Conservation (phyloP, 2,888 invertebrate genomes). For the Leucoptera coffeella region DNA sequence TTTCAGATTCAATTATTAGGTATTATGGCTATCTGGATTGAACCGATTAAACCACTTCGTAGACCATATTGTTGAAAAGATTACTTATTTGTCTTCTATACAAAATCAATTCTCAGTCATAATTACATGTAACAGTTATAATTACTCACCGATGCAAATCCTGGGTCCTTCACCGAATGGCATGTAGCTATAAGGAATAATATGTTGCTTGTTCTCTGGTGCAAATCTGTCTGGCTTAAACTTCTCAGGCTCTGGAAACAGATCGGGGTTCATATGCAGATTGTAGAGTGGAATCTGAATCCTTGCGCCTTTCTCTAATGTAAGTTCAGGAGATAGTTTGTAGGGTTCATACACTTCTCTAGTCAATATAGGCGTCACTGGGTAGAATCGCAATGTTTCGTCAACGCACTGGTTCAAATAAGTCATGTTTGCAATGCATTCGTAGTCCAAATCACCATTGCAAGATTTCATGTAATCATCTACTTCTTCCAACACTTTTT, state of each 20-base stretch:
- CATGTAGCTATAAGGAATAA: slow-evolving; percentile 21
- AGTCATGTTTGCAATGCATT: slow-evolving; percentile 15
- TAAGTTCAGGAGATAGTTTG: slow-evolving; percentile 16
- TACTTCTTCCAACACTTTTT: slow-evolving; percentile 13
- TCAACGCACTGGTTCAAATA: slow-evolving; percentile 17
- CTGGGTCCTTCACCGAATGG: slow-evolving; percentile 33
- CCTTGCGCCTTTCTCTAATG: slow-evolving; percentile 17
- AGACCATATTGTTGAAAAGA: too few relatives aligned
- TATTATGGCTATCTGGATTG: too few relatives aligned
- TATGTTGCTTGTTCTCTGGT: slow-evolving; percentile 12
- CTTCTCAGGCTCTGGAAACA: slow-evolving; percentile 21
- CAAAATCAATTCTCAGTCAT: too few relatives aligned
- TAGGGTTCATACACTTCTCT: slow-evolving; percentile 23
- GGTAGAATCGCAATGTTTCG: slow-evolving; percentile 22
- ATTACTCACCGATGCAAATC: slow-evolving; percentile 26
- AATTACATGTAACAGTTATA: too few relatives aligned
- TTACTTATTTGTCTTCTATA: too few relatives aligned
- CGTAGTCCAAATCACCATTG: slow-evolving; percentile 13
- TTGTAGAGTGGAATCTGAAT: slow-evolving; percentile 24
- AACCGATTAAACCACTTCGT: too few relatives aligned
- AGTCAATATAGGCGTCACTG: slow-evolving; percentile 17
- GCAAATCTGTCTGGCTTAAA: slow-evolving; percentile 25
- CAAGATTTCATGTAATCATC: slow-evolving; percentile 13
- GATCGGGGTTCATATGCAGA: slow-evolving; percentile 17
- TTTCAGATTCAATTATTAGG: too few relatives aligned